Evolutionary conservation across 1,140 invertebrate genomes (phyloP).

Genomic region (Drosophila tropicalis): DNA sequence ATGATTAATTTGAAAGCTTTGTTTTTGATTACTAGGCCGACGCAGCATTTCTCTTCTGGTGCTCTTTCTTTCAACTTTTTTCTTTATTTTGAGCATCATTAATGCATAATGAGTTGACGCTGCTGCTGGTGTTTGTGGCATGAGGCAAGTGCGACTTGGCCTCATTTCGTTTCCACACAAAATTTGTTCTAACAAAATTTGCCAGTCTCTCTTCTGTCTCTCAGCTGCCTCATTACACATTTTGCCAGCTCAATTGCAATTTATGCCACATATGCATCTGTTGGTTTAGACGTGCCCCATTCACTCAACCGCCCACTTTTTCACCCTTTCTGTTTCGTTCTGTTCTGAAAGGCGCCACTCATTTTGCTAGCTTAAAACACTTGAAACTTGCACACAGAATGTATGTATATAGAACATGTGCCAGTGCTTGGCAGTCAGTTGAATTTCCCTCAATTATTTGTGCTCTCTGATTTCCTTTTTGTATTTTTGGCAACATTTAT

Average conservation of each 20-base stretch:
- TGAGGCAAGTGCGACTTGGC: conserved; percentile 30
- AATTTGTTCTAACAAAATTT: conserved; percentile 66
- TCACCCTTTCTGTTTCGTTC: too few relatives aligned
- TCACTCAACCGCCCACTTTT: not conserved
- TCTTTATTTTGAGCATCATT: conserved; percentile 50
- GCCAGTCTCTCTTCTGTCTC: conserved; percentile 15
- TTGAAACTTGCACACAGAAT: conserved; percentile 18
- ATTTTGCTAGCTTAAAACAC: conserved; percentile 61
- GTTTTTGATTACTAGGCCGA: conserved; percentile 49
- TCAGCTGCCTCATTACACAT: conserved; percentile 62
- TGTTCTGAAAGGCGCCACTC: conserved; percentile 51
- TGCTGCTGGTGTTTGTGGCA: conserved; percentile 3
- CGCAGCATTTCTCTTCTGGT: not conserved
- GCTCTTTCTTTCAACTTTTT: conserved; percentile 27
- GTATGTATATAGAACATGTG: conserved; percentile 35
- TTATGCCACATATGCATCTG: conserved; percentile 37
- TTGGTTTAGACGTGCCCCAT: conserved; percentile 17
- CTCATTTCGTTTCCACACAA: conserved; percentile 48
- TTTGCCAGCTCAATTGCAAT: conserved; percentile 60
- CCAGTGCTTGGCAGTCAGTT: not conserved
- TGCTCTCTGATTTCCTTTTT: conserved; percentile 24
- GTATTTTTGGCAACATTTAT: conserved; percentile 46
- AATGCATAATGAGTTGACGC: conserved; percentile 24
- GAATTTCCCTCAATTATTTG: conserved; percentile 34
- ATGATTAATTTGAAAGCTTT: conserved; percentile 74